Percentiles rank a stretch among this genome's conserved stretches.
These are phyloP conservation scores for Erpobdella octoculata DNA, from an alignment of 2,888 invertebrate species.

Conservation along the genomic window DNA sequence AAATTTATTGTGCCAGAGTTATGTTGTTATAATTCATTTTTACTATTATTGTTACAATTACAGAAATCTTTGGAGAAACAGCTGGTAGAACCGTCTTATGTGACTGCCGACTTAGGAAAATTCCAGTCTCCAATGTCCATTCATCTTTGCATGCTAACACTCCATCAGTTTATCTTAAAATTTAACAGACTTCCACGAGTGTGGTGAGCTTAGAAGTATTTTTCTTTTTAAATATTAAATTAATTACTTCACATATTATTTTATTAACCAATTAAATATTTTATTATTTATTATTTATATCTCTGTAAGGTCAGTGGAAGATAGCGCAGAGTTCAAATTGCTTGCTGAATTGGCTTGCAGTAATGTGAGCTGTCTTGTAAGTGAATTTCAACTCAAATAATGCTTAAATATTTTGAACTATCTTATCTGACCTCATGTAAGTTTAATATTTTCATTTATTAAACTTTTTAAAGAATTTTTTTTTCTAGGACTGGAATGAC, in stretches of 20 bases:
- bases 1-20: too few relatives aligned
- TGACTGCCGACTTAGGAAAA: conserved; percentile 46
- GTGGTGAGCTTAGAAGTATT: too few relatives aligned
- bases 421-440: too few relatives aligned
- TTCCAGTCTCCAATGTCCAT: conserved; percentile 44
- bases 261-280: neutral
- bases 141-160: conserved; percentile 44
- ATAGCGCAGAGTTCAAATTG: neutral
- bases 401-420: neutral
- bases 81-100: conserved; percentile 41
- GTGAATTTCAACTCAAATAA: neutral
- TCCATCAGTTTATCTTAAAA: conserved; percentile 40
- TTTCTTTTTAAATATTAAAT: too few relatives aligned
- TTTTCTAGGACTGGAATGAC: conserved; percentile 24
- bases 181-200: neutral
- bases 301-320: too few relatives aligned
- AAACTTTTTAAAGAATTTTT: too few relatives aligned
- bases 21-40: too few relatives aligned
- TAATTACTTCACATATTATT: too few relatives aligned
- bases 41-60: conserved; percentile 22
- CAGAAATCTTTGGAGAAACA: conserved; percentile 45
- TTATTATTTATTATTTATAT: neutral
- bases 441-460: too few relatives aligned
- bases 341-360: neutral
- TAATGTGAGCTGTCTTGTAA: neutral